phyloP scores from a whole-genome alignment of 2,888 invertebrate genomes.

The Neoascia interrupta region DNA sequence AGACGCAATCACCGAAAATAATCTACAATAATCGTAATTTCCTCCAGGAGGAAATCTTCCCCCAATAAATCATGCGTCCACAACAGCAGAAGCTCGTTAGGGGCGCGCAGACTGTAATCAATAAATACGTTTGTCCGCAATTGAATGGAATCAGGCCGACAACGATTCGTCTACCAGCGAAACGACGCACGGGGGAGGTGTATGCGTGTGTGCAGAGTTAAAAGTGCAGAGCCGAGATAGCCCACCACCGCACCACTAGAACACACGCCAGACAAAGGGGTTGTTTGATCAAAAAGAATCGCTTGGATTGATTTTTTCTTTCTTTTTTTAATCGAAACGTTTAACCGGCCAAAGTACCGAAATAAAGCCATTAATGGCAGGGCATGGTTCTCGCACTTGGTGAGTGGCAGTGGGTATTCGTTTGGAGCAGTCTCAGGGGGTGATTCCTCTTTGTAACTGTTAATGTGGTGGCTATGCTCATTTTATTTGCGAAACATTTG shows the following conservation, averaged over 20 bases:
- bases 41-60: conserved; percentile 62
- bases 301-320: conserved; percentile 53
- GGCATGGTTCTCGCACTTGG: background rate
- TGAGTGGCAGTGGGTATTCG: conserved; percentile 30
- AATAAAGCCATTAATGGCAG: conserved; percentile 60
- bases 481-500: too few species aligned
- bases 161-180: background rate
- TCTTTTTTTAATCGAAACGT: conserved; percentile 56
- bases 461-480: too few species aligned
- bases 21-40: conserved; percentile 60
- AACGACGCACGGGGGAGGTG: background rate
- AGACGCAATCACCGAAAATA: conserved; percentile 56
- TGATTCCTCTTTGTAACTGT: too few species aligned
- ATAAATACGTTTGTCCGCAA: conserved; percentile 65
- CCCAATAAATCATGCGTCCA: conserved; percentile 65
- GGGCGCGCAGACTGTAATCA: conserved; percentile 61
- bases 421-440: too few species aligned
- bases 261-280: conserved; percentile 62
- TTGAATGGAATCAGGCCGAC: conserved; percentile 17
- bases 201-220: background rate
- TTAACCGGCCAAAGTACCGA: conserved; percentile 49
- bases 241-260: background rate
- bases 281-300: conserved; percentile 49
- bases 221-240: conserved; percentile 17
- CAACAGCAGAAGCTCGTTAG: conserved; percentile 64